A percentile compares a stretch with the other conserved stretches of the same genome.
These are phyloP conservation scores for Hedychridium roseum DNA, from an alignment of 2,888 invertebrate species.

Conservation along the genomic window DNA sequence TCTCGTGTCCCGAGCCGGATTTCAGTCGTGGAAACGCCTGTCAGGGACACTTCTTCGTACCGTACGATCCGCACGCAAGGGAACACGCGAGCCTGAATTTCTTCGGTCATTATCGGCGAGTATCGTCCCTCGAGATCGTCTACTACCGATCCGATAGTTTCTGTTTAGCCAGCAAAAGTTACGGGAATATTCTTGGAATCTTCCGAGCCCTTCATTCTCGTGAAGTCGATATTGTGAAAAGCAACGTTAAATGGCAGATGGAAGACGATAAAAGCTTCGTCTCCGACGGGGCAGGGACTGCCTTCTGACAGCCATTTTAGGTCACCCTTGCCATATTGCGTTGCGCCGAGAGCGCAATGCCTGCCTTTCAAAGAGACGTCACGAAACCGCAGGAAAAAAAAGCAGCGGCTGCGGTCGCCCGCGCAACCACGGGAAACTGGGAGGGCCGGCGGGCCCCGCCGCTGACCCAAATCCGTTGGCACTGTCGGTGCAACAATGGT, in stretches of 20 bases:
- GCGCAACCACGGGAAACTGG: slow-evolving; percentile 44
- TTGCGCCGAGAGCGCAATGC: slow-evolving; percentile 24
- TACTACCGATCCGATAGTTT: no score
- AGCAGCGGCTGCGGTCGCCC: slow-evolving; percentile 36
- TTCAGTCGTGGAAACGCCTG: slow-evolving; percentile 8
- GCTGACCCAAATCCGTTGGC: slow-evolving; percentile 50
- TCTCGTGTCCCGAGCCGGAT: neutral
- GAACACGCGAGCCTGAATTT: no score
- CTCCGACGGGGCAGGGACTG: slow-evolving; percentile 6
- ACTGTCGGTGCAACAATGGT: slow-evolving; percentile 43
- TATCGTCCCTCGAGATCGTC: no score
- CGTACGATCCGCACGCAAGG: slow-evolving; percentile 2
- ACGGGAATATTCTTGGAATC: no score
- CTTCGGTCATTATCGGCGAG: no score
- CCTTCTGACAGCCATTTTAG: slow-evolving; percentile 33
- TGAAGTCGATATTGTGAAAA: no score
- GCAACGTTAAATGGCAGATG: no score
- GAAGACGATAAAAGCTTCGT: no score
- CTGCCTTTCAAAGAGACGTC: slow-evolving; percentile 36
- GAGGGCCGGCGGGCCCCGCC: slow-evolving; percentile 44
- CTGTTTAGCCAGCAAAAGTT: no score
- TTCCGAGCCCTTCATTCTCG: no score
- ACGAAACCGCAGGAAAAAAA: slow-evolving; percentile 40
- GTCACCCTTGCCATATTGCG: slow-evolving; percentile 37
- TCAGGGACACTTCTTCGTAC: slow-evolving; percentile 11